phyloP scores from a whole-genome alignment of 1,140 invertebrate species.

The Heliothis subflexa region DNA sequence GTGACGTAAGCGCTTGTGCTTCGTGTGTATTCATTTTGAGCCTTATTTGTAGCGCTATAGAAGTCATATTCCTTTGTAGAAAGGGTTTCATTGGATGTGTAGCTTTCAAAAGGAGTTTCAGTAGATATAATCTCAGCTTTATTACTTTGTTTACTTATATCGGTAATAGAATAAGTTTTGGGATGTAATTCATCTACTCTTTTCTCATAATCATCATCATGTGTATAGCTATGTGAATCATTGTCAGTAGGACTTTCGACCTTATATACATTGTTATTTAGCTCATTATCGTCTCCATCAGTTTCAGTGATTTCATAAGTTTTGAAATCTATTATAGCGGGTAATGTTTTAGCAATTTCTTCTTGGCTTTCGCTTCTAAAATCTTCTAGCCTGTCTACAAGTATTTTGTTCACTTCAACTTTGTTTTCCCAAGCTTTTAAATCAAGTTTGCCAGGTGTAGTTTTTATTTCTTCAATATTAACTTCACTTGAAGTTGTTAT shows the following conservation, averaged over 20 bases:
- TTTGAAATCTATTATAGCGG: background rate
- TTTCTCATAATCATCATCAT: background rate
- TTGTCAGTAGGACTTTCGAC: background rate
- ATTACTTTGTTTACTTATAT: background rate
- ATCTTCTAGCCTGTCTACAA: constrained; percentile 4
- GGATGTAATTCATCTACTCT: constrained; percentile 1
- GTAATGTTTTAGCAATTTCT: constrained; percentile 2
- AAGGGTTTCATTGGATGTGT: background rate
- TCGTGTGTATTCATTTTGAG: too few species aligned
- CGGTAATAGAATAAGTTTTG: background rate
- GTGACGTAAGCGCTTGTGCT: too few species aligned
- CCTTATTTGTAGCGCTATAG: too few species aligned
- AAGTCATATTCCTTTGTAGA: background rate
- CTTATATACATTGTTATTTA: background rate
- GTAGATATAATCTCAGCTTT: background rate
- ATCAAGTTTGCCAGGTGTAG: constrained; percentile 9
- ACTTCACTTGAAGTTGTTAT: background rate
- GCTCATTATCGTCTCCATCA: background rate
- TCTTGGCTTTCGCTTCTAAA: background rate
- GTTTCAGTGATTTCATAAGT: constrained; percentile 13
- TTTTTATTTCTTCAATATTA: constrained; percentile 7
- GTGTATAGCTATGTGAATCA: constrained; percentile 9
- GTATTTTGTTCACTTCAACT: constrained; percentile 23
- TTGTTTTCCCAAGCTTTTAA: constrained; percentile 31
- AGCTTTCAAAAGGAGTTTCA: background rate